phyloP scores from a whole-genome alignment of 2,888 invertebrate species.

The Rutpela maculata region DNA sequence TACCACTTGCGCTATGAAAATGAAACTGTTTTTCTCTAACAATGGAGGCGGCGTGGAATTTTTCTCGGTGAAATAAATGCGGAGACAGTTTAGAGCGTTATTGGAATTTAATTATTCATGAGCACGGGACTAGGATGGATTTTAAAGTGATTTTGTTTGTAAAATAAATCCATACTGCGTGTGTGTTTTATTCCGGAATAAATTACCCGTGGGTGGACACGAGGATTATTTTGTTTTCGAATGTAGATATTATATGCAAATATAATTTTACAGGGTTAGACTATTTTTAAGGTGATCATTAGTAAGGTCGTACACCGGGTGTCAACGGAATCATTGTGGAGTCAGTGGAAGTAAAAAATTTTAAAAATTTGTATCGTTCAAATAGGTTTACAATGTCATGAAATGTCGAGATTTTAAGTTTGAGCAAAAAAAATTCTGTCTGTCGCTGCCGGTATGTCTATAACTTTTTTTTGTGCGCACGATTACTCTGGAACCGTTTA shows the following conservation, averaged over 20 bases:
- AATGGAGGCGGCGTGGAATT: background rate
- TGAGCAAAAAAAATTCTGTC: too few species aligned
- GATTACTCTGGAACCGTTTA: too few species aligned
- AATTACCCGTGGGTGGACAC: background rate
- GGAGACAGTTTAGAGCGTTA: background rate
- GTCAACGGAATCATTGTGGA: too few species aligned
- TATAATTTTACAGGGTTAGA: background rate
- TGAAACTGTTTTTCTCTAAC: background rate
- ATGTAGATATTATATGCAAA: background rate
- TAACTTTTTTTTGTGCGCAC: too few species aligned
- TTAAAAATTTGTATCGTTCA: too few species aligned
- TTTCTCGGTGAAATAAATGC: background rate
- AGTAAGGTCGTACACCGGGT: too few species aligned
- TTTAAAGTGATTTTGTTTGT: background rate
- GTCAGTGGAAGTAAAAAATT: too few species aligned
- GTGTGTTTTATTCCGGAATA: background rate
- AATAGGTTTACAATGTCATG: too few species aligned
- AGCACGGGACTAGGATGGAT: background rate
- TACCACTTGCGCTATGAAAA: background rate
- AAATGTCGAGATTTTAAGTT: too few species aligned
- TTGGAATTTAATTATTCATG: conserved; percentile 8
- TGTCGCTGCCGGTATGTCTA: too few species aligned
- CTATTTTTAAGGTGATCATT: too few species aligned
- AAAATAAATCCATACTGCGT: background rate
- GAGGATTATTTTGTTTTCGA: background rate